phyloP scores from a whole-genome alignment of 2,113 vertebrate genomes.

The Benitochromis conjunctus region DNA sequence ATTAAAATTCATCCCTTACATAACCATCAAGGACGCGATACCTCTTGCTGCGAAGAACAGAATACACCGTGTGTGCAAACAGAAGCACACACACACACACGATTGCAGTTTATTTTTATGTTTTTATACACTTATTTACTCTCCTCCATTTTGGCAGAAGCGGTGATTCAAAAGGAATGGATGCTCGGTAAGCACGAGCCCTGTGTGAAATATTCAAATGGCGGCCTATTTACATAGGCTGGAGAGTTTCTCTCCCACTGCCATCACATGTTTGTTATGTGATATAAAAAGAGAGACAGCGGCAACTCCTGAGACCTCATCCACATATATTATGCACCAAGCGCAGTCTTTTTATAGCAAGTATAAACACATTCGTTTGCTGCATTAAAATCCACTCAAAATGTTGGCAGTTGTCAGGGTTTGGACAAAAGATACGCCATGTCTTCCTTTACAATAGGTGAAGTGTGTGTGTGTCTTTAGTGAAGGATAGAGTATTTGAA shows the following conservation, averaged over 20 bases:
- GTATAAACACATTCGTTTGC: slow-evolving; percentile 32
- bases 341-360: slow-evolving; percentile 22
- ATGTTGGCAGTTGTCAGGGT: not conserved
- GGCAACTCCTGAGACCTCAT: slow-evolving; percentile 36
- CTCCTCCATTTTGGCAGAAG: not conserved
- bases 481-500: not conserved
- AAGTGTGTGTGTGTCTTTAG: not conserved
- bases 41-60: not conserved
- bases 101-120: not conserved
- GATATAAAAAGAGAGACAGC: slow-evolving; percentile 39
- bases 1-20: slow-evolving; percentile 44
- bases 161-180: slow-evolving; percentile 15
- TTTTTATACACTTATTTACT: not conserved
- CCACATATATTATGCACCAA: slow-evolving; percentile 29
- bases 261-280: slow-evolving; percentile 57
- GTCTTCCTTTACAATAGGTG: not conserved
- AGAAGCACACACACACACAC: not conserved
- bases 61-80: not conserved
- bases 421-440: not conserved
- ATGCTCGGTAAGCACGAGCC: slow-evolving; percentile 13
- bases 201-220: slow-evolving; percentile 54
- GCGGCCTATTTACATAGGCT: slow-evolving; percentile 56
- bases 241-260: slow-evolving; percentile 30
- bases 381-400: slow-evolving; percentile 5
- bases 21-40: slow-evolving; percentile 28